phyloP scores from a whole-genome alignment of 2,888 invertebrate genomes.

The Calameuta filiformis region DNA sequence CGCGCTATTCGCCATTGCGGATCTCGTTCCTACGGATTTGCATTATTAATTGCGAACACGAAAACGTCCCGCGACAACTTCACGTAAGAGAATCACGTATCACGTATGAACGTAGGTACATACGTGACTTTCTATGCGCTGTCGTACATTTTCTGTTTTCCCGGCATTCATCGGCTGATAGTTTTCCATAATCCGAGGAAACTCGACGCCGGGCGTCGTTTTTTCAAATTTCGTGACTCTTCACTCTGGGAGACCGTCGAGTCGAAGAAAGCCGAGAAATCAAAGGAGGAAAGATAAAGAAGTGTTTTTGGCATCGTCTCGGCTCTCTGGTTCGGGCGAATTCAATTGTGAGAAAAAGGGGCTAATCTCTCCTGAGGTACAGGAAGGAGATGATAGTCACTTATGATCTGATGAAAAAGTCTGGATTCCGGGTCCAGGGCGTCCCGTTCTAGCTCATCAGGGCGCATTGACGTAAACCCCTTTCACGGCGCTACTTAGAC shows the following conservation, averaged over 20 bases:
- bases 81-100: neutral
- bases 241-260: too few species aligned
- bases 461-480: slow-evolving; percentile 34
- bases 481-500: slow-evolving; percentile 45
- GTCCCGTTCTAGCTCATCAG: slow-evolving; percentile 26
- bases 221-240: neutral
- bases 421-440: neutral
- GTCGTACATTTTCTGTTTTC: neutral
- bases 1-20: neutral
- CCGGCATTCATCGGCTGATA: neutral
- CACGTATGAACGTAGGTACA: neutral
- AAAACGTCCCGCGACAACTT: neutral
- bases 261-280: neutral
- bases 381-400: neutral
- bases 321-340: neutral
- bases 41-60: neutral
- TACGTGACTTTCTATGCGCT: neutral
- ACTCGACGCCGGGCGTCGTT: neutral
- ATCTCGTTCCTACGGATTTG: neutral
- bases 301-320: neutral
- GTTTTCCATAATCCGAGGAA: neutral
- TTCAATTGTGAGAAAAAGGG: neutral
- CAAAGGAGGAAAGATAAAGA: neutral
- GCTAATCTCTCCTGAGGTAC: neutral
- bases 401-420: neutral